Percentiles rank a stretch among this genome's conserved stretches.
Conservation (phyloP, 2,113 vertebrate species). For the Machaerirhynchus nigripectus region DNA sequence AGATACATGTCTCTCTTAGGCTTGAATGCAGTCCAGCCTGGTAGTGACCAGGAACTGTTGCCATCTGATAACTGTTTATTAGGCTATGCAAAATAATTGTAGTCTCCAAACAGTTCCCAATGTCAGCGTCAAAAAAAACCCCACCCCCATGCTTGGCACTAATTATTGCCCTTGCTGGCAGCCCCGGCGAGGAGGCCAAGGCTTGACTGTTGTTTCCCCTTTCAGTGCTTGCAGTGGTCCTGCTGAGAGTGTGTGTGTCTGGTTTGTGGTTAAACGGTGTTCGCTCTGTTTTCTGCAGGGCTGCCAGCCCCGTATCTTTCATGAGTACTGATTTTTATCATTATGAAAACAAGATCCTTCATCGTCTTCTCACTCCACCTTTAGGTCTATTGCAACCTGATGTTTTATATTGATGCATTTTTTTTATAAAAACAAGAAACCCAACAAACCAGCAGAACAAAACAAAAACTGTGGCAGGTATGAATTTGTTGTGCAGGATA, state of each 20-base stretch:
- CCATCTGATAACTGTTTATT: slow-evolving; percentile 39
- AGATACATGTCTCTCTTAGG: not conserved
- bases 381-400: not conserved
- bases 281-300: slow-evolving; percentile 1
- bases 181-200: not conserved
- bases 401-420: not conserved
- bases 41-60: slow-evolving; percentile 36
- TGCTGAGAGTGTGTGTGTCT: slow-evolving; percentile 33
- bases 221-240: slow-evolving; percentile 36
- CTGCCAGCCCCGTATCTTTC: slow-evolving; percentile 16
- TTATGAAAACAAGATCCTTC: slow-evolving; percentile 24
- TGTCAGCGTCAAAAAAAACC: not conserved
- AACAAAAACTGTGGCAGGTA: not conserved
- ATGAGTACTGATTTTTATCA: slow-evolving; percentile 48
- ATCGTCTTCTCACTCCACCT: not conserved
- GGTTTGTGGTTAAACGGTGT: slow-evolving; percentile 56
- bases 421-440: not conserved
- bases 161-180: slow-evolving; percentile 16
- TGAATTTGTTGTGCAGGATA: not conserved
- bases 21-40: slow-evolving; percentile 22
- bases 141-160: not conserved
- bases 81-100: slow-evolving; percentile 20
- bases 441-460: not conserved
- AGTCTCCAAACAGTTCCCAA: not conserved
- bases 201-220: slow-evolving; percentile 40